Evolutionary conservation across 1,140 invertebrate genomes (phyloP).

Genomic region (Diabrotica undecimpunctata): DNA sequence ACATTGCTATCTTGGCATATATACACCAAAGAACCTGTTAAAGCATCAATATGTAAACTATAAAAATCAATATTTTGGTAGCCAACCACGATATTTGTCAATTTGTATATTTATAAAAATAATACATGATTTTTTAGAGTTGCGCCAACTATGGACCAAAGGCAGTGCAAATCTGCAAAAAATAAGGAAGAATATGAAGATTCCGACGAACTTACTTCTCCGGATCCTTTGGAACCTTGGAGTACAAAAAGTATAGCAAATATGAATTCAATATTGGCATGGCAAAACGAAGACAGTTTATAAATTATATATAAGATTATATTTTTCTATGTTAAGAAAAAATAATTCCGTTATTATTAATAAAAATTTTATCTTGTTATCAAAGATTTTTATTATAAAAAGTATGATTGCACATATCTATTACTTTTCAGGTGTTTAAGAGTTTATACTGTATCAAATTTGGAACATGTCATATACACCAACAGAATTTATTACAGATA

Average conservation of each 20-base stretch:
- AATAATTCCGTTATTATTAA: not conserved
- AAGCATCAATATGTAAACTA: too few species aligned
- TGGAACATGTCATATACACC: too few species aligned
- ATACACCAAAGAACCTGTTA: too few species aligned
- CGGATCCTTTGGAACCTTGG: constrained; percentile 69
- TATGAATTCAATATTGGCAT: constrained; percentile 69
- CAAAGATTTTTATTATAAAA: too few species aligned
- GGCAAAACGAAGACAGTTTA: constrained; percentile 49
- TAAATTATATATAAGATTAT: constrained; percentile 15
- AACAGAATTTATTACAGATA: too few species aligned
- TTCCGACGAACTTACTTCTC: constrained; percentile 46
- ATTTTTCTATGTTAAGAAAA: not conserved
- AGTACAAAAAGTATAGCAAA: constrained; percentile 65
- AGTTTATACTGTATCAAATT: too few species aligned
- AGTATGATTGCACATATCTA: too few species aligned
- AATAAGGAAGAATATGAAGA: constrained; percentile 31
- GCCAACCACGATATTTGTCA: too few species aligned
- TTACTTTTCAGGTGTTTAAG: too few species aligned
- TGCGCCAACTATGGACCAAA: constrained; percentile 43
- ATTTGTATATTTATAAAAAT: too few species aligned
- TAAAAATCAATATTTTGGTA: too few species aligned
- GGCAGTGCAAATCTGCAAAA: constrained; percentile 38
- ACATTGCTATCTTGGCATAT: too few species aligned
- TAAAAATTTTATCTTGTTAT: constrained; percentile 2
- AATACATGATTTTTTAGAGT: constrained; percentile 44